Base-by-base conservation (phyloP, 2,113 vertebrate genomes). In the Oryzias melastigma region DNA sequence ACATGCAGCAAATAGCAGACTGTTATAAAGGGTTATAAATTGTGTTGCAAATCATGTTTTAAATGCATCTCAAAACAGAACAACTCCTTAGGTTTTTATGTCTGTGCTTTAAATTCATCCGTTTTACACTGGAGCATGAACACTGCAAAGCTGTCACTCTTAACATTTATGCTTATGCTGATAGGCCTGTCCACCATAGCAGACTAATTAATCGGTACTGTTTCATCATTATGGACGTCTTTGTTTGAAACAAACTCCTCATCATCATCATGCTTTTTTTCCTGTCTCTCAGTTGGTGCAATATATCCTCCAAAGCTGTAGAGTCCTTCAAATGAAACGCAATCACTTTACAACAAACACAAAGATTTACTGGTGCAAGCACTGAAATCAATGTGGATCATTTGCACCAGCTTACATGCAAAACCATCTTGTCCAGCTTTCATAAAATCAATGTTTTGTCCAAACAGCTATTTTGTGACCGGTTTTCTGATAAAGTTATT, bases 71-170 rank as follows among this genome's bases (percentile, higher is more conserved):
- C 35, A 53, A 52, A 81, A 60, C 49, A 65, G 19, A 72, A 59
- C 41, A 56, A 40, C 7, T 20, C 50, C 42, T 64, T 54, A 51
- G 51, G 52, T 63, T 62, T 71, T 54, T 42, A 57, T 50, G n/a
- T 40, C 48, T 42, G 20, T 51, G 56, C 73, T 80, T 83, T 73
- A 79, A 73, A 78, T 82, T 73, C 72, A 59, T 17, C 71, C 44
- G 47, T 72, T 62, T 71, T 62, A 52, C 69, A 29, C 52, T 72
- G 79, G 81, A 80, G 81, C 75, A 85, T 87, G 83, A 82, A 80
- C 81, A 84, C 77, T 58, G 77, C 73, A 67, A 76, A 83, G 58
- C 75, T 81, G 81, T 84, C 85, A 78, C 83, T 87, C 81, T 84
- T 85, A 83, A 75, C 65, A 81, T 88, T 84, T 85, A 84, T 82